A percentile compares a stretch with the other conserved stretches of the same genome.
Conservation (phyloP, 2,113 vertebrate genomes). For the Theristicus caerulescens region DNA sequence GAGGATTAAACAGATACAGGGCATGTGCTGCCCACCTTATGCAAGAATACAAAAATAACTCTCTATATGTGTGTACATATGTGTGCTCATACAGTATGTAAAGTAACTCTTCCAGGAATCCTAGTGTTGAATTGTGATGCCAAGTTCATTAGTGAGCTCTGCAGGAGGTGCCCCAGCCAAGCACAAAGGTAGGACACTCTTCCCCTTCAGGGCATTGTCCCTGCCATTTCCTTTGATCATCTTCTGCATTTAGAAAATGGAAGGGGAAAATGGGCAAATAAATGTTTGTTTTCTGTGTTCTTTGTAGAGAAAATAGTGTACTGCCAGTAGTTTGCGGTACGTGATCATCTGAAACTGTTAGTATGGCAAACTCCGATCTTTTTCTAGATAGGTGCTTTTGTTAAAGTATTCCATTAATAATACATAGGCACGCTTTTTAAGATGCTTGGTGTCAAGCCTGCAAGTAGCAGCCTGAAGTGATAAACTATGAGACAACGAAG, state of each 20-base stretch:
- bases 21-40: background rate
- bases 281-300: background rate
- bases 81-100: background rate
- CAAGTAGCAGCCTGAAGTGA: background rate
- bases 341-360: background rate
- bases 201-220: background rate
- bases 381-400: background rate
- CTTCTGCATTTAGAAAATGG: background rate
- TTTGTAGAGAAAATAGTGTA: background rate
- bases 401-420: background rate
- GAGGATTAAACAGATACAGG: background rate
- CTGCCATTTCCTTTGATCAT: background rate
- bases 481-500: background rate
- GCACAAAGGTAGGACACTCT: background rate
- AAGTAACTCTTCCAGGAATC: background rate
- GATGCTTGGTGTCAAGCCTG: background rate
- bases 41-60: background rate
- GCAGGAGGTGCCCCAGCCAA: background rate
- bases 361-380: background rate
- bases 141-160: background rate
- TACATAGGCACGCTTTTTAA: background rate
- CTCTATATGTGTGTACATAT: background rate
- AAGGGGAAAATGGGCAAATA: background rate
- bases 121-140: accelerated
- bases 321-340: background rate